phyloP scores from a whole-genome alignment of 2,797 vertebrate genomes.

The Hippopotamyrus pictus region DNA sequence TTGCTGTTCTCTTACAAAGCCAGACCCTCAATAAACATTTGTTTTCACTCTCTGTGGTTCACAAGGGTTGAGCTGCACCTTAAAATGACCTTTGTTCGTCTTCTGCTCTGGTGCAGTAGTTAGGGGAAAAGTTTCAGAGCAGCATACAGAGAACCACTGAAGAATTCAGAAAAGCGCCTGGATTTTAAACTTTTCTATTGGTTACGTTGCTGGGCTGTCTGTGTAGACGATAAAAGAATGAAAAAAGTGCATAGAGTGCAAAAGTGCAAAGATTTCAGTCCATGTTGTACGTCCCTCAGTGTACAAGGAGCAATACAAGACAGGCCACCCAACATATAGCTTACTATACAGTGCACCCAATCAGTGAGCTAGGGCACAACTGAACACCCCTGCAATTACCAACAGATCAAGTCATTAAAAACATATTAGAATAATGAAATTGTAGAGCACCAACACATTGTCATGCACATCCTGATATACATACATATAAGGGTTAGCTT shows the following conservation, averaged over 20 bases:
- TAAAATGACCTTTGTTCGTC: background rate
- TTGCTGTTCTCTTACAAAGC: background rate
- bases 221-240: background rate
- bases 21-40: background rate
- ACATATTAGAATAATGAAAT: background rate
- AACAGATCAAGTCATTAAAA: background rate
- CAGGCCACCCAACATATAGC: background rate
- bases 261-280: background rate
- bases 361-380: background rate
- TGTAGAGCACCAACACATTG: background rate
- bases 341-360: background rate
- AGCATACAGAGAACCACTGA: background rate
- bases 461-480: background rate
- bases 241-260: background rate
- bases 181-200: background rate
- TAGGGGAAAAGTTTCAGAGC: background rate
- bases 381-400: background rate
- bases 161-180: background rate
- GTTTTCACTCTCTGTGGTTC: background rate
- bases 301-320: background rate
- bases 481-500: background rate
- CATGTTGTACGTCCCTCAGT: background rate
- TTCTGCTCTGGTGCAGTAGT: background rate
- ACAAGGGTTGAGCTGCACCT: background rate
- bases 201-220: background rate